Base-by-base conservation (phyloP, 2,888 invertebrate genomes). In the Drosophila siamana region DNA sequence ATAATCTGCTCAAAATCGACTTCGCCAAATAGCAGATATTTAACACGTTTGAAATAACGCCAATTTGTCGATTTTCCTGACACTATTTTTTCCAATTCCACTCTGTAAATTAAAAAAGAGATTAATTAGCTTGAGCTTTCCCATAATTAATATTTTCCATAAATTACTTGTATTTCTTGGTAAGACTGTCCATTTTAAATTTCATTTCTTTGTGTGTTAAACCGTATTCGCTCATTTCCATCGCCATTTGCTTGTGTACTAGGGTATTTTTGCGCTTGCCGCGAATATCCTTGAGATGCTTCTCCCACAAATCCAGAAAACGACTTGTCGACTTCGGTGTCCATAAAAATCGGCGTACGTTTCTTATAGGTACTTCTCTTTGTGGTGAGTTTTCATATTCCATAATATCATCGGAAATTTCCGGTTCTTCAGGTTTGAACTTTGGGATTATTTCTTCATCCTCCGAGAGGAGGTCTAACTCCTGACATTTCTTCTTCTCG, bases 131-230 rank as follows among this genome's bases (percentile, higher is more conserved):
- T 33, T n/a, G 3, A 5, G 19, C 2, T 13, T 40, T 1, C 5
- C 9, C 24, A 4, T 0, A 3, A 2, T 47, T 9, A n/a, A 8
- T 13, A 5, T 19, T 19, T 19, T 1, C 6, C 9, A 4, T 13
- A 7, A 36, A 16, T 40, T 47, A 74, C 82, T 61, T 72, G 33
- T 68, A 86, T 54, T 84, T 86, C 9, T 56, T 78, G 0, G 74
- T 57, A 74, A 82, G 68, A 8, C 81, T 82, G 19, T 80, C 78
- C 41, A 82, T 78, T 65, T 82, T 82, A 3, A 52, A 26, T 64
- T 80, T 82, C 11, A 82, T 57, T 26, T 86, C 81, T 1, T 22
- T 24, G 2, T 59, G 30, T 4, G 36, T 70, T 0, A 65, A 48
- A 0, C 78, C 75, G 24, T 72, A 82, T 6, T 60, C 54, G 0